A percentile compares a stretch with the other conserved stretches of the same genome.
These are phyloP conservation scores for Dryobates pubescens DNA, from an alignment of 2,797 vertebrate genomes.

Conservation along the genomic window DNA sequence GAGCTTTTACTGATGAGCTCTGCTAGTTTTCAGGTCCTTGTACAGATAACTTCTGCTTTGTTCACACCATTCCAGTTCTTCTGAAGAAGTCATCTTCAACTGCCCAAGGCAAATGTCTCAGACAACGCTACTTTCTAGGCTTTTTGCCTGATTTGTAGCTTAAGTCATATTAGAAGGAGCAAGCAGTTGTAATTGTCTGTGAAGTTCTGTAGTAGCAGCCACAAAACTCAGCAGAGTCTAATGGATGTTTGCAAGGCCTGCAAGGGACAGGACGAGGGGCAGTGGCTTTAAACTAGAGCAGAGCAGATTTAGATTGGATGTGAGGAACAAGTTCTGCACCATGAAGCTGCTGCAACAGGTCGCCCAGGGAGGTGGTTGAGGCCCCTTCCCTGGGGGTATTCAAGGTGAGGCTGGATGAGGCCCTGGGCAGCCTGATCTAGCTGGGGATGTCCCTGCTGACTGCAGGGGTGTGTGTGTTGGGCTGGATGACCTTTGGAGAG, in stretches of 20 bases:
- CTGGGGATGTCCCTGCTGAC: too few relatives aligned
- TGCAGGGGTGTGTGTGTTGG: too few relatives aligned
- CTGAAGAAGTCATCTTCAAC: background rate
- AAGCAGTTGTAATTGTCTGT: background rate
- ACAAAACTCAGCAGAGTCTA: background rate
- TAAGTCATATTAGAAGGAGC: background rate
- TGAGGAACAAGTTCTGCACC: too few relatives aligned
- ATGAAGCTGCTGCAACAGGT: too few relatives aligned
- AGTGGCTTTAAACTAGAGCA: too few relatives aligned
- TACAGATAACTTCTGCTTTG: fast-evolving
- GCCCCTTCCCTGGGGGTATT: too few relatives aligned
- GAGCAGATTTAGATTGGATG: too few relatives aligned
- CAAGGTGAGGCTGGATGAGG: too few relatives aligned
- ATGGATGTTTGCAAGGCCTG: background rate
- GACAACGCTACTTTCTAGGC: background rate
- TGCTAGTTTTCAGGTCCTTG: background rate
- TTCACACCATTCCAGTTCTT: background rate
- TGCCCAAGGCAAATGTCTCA: background rate
- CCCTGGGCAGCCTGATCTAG: too few relatives aligned
- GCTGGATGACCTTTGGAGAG: too few relatives aligned
- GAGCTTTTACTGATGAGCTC: background rate
- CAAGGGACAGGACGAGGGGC: too few relatives aligned
- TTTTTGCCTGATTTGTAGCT: background rate
- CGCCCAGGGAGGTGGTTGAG: too few relatives aligned
- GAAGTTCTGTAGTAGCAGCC: background rate